Percentiles rank a stretch among this genome's conserved stretches.
Evolutionary conservation across 2,113 vertebrate genomes (phyloP).

Genomic region (Indri indri): DNA sequence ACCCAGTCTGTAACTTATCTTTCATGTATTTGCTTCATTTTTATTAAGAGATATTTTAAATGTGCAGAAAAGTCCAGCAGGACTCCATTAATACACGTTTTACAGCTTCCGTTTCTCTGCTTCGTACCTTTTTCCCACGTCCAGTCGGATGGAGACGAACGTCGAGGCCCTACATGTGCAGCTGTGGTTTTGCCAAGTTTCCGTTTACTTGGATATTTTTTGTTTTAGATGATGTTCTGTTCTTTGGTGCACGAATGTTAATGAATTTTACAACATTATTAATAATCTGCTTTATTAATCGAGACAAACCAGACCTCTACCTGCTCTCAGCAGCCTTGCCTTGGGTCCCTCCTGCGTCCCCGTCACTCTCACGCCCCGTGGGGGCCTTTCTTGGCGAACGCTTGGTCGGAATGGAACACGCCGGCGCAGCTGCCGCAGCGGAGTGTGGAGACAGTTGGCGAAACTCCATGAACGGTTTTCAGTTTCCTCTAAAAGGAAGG

Average conservation of each 20-base stretch:
- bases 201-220: neutral
- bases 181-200: neutral
- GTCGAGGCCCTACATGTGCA: neutral
- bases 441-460: neutral
- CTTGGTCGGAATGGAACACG: too few species aligned
- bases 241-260: neutral
- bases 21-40: neutral
- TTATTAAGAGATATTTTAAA: neutral
- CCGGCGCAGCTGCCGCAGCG: rapidly evolving
- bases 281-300: neutral
- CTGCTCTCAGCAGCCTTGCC: neutral
- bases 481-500: neutral
- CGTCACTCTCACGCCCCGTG: neutral
- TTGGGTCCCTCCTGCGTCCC: neutral
- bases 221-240: neutral
- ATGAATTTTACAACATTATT: too few species aligned
- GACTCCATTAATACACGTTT: neutral
- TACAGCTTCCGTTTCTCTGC: neutral
- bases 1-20: neutral
- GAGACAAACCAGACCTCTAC: neutral
- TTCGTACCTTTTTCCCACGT: neutral
- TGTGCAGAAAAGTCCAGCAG: neutral
- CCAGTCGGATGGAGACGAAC: neutral
- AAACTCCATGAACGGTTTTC: rapidly evolving
- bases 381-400: too few species aligned